Evolutionary conservation across 2,888 invertebrate species (phyloP).

Genomic region (Drosophila austrosaltans): DNA sequence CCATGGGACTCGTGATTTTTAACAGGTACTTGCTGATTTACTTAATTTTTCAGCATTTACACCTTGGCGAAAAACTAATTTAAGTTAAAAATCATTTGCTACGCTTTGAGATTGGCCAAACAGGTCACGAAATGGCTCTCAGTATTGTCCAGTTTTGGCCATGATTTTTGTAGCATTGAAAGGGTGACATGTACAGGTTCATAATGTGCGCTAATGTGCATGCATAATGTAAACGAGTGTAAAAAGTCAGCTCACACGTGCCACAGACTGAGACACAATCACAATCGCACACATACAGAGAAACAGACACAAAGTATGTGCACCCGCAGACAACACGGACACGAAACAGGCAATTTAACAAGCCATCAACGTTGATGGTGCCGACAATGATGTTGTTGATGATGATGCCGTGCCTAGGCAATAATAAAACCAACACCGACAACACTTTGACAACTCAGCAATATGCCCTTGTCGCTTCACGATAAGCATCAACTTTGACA

Average conservation of each 20-base stretch:
- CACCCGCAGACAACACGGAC: conserved; percentile 16
- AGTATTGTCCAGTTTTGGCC: conserved; percentile 51
- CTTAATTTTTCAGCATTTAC: conserved; percentile 60
- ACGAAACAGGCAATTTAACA: conserved; percentile 79
- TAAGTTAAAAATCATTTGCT: conserved; percentile 49
- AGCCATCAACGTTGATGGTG: conserved; percentile 79
- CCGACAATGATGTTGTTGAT: conserved; percentile 77
- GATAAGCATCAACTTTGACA: neutral
- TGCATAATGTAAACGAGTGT: conserved; percentile 72
- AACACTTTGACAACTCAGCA: conserved; percentile 41
- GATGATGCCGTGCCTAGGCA: conserved; percentile 65
- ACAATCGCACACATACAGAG: neutral
- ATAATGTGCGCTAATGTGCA: conserved; percentile 80
- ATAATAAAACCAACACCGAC: conserved; percentile 54
- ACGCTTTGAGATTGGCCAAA: conserved; percentile 53
- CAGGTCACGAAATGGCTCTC: conserved; percentile 62
- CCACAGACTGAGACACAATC: conserved; percentile 35
- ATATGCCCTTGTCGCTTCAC: conserved; percentile 30
- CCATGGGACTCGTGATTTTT: neutral
- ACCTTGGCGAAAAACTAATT: conserved; percentile 54
- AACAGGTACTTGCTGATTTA: conserved; percentile 51
- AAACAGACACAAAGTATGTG: neutral
- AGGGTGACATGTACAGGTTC: conserved; percentile 63
- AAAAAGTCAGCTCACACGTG: conserved; percentile 60
- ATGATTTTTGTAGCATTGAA: conserved; percentile 35